These are phyloP conservation scores for Lagocephalus sceleratus DNA, from an alignment of 2,797 vertebrate genomes.

Conservation along the genomic window DNA sequence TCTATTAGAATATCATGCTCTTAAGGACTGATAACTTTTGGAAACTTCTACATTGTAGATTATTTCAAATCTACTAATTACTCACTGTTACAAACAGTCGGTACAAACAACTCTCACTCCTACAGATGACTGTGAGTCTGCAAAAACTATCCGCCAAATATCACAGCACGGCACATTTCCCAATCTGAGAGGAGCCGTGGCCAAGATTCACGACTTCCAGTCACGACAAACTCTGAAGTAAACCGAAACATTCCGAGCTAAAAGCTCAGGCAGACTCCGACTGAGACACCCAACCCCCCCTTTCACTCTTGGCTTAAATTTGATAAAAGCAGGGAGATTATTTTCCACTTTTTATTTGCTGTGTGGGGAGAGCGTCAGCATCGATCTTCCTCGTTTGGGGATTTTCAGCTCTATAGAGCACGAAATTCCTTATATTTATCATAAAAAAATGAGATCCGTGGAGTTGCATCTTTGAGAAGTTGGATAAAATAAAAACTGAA, in stretches of 20 bases:
- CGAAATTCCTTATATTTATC: background rate
- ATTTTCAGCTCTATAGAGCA: slow-evolving; percentile 2
- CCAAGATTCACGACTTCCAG: slow-evolving; percentile 33
- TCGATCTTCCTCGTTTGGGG: slow-evolving; percentile 2
- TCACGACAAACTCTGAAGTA: slow-evolving; percentile 34
- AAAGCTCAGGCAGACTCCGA: slow-evolving; percentile 27
- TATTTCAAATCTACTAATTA: background rate
- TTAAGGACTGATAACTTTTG: too few relatives aligned
- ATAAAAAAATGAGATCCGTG: slow-evolving; percentile 1
- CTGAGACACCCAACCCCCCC: slow-evolving; percentile 8
- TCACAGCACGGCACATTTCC: slow-evolving; percentile 29
- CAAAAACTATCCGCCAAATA: slow-evolving; percentile 31
- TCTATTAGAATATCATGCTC: too few relatives aligned
- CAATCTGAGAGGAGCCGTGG: slow-evolving; percentile 21
- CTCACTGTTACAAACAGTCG: slow-evolving; percentile 24
- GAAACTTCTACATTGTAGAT: too few relatives aligned
- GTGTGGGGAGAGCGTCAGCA: background rate
- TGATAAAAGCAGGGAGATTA: slow-evolving; percentile 14
- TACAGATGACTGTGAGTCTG: slow-evolving; percentile 20
- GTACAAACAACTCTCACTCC: slow-evolving; percentile 20
- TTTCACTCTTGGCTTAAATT: slow-evolving; percentile 21
- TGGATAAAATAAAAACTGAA: slow-evolving; percentile 7
- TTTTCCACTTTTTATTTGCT: slow-evolving; percentile 14
- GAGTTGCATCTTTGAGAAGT: background rate
- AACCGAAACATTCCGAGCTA: slow-evolving; percentile 34